Evolutionary conservation across 2,888 invertebrate species (phyloP).

Genomic region (Ecliptopera silaceata): DNA sequence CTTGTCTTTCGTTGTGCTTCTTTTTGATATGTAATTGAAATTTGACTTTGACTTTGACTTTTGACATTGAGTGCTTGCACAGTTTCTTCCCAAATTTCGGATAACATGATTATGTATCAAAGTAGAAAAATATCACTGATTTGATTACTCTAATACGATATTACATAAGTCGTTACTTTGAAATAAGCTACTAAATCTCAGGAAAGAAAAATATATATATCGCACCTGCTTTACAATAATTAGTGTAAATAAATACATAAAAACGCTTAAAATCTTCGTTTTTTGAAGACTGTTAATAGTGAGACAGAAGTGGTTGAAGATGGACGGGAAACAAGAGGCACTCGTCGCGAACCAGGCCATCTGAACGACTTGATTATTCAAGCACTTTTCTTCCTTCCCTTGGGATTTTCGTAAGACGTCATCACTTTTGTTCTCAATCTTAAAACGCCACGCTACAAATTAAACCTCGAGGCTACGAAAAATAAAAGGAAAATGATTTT

Average conservation of each 20-base stretch:
- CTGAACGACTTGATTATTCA: constrained; percentile 53
- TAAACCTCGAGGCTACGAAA: constrained; percentile 12
- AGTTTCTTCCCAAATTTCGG: not conserved
- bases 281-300: constrained; percentile 26
- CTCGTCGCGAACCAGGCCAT: constrained; percentile 60
- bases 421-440: constrained; percentile 22
- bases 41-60: too few species aligned
- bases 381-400: constrained; percentile 32
- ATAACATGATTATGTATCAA: not conserved
- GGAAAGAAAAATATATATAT: too few species aligned
- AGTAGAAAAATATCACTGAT: too few species aligned
- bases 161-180: too few species aligned
- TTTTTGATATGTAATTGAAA: too few species aligned
- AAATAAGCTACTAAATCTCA: too few species aligned
- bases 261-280: too few species aligned
- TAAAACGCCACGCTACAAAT: constrained; percentile 19
- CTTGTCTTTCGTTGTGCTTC: too few species aligned
- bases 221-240: too few species aligned
- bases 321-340: constrained; percentile 46
- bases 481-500: constrained; percentile 8
- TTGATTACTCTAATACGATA: too few species aligned
- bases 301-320: constrained; percentile 46
- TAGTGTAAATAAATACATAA: too few species aligned
- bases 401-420: constrained; percentile 32
- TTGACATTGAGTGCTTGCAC: too few species aligned